Evolutionary conservation across 2,888 invertebrate genomes (phyloP).

Genomic region (Caenorhabditis afra): DNA sequence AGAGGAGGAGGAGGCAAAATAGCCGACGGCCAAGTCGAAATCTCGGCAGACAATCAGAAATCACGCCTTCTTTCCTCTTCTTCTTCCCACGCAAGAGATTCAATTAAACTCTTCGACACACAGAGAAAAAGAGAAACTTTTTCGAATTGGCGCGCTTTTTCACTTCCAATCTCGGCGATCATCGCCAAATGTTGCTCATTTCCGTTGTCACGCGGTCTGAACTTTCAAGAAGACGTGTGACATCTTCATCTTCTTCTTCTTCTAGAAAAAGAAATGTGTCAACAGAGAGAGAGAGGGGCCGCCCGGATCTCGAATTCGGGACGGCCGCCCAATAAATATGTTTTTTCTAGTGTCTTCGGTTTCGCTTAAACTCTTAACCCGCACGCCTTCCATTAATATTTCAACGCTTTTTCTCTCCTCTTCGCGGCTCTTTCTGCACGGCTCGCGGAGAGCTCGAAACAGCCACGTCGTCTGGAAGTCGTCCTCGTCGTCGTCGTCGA

Average conservation of each 20-base stretch:
- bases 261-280: background rate
- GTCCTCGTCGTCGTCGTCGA: too few species aligned
- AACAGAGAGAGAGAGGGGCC: background rate
- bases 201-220: too few species aligned
- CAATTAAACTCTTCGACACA: too few species aligned
- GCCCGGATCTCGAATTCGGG: slow-evolving; percentile 7
- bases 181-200: too few species aligned
- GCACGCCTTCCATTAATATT: slow-evolving; percentile 37
- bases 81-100: slow-evolving; percentile 21
- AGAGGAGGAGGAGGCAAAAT: slow-evolving; percentile 13
- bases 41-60: slow-evolving; percentile 53
- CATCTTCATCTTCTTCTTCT: too few species aligned
- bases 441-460: too few species aligned
- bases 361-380: background rate
- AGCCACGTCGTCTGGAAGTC: background rate
- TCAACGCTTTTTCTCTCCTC: slow-evolving; percentile 14
- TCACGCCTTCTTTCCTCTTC: slow-evolving; percentile 9
- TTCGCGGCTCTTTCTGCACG: background rate
- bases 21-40: slow-evolving; percentile 26
- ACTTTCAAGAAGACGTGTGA: too few species aligned
- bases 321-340: background rate
- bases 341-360: background rate
- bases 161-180: background rate
- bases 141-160: too few species aligned
- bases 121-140: too few species aligned